Evolutionary conservation across 2,888 invertebrate species (phyloP).

Genomic region (Acholoe squamosa): DNA sequence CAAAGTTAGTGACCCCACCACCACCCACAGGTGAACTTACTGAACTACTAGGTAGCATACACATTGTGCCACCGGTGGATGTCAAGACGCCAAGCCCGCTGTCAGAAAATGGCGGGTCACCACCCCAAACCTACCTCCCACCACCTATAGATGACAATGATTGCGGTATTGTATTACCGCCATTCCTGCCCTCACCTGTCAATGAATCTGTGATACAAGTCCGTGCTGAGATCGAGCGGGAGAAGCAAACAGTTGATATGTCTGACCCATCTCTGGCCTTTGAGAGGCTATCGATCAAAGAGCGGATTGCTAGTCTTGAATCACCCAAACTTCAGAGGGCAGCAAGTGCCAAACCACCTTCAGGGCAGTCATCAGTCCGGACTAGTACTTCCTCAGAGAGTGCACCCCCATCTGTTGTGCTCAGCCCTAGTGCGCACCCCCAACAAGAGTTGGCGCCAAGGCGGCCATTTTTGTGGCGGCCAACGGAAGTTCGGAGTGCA

Average conservation of each 20-base stretch:
- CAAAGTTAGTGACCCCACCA: slow-evolving; percentile 77
- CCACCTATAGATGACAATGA: background rate
- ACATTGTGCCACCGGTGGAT: slow-evolving; percentile 75
- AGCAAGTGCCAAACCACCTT: background rate
- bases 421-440: background rate
- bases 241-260: slow-evolving; percentile 44
- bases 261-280: slow-evolving; percentile 32
- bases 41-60: slow-evolving; percentile 71
- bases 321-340: slow-evolving; percentile 37
- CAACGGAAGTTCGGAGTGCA: slow-evolving; percentile 62
- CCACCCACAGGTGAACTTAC: slow-evolving; percentile 74
- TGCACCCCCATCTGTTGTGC: background rate
- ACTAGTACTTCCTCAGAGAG: background rate
- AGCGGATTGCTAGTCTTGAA: slow-evolving; percentile 42
- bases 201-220: slow-evolving; percentile 57
- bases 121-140: background rate
- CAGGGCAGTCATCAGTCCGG: background rate
- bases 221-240: slow-evolving; percentile 37
- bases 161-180: background rate
- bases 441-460: background rate
- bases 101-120: background rate
- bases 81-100: slow-evolving; percentile 63
- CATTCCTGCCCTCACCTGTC: background rate
- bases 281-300: slow-evolving; percentile 34
- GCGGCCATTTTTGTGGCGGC: slow-evolving; percentile 49